Conservation (phyloP, 2,797 vertebrate species). For the Falco columbarius region DNA sequence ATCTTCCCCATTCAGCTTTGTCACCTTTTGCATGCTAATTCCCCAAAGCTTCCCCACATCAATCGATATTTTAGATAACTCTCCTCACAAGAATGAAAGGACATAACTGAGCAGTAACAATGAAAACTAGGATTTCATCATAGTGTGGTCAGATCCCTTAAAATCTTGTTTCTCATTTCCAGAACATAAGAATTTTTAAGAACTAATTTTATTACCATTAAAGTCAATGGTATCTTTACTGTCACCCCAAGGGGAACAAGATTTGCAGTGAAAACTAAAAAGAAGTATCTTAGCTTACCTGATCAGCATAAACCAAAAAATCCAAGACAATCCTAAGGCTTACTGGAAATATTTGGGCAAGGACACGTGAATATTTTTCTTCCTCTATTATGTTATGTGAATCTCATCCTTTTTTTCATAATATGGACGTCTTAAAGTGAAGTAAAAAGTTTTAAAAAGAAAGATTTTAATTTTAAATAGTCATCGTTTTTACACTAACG, state of each 20-base stretch:
- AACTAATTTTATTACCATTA: background rate
- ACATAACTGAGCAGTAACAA: background rate
- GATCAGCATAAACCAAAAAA: background rate
- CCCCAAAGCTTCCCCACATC: background rate
- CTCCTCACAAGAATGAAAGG: background rate
- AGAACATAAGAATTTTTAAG: background rate
- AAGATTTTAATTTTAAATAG: conserved; percentile 60
- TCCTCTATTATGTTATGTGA: background rate
- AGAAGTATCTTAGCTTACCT: background rate
- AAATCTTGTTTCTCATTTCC: background rate
- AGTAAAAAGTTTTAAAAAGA: background rate
- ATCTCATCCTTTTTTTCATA: conserved; percentile 6
- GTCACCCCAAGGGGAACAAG: background rate
- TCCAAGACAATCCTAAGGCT: background rate
- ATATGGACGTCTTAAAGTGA: conserved; percentile 11
- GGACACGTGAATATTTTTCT: background rate
- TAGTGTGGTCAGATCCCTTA: background rate
- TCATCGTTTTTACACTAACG: conserved; percentile 31
- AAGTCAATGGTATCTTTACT: background rate
- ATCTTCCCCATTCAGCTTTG: background rate
- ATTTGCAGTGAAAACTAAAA: background rate
- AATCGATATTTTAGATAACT: background rate
- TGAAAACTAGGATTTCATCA: background rate
- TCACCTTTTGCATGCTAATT: background rate
- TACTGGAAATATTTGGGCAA: background rate